A percentile compares a stretch with the other conserved stretches of the same genome.
These are phyloP conservation scores for Hydropsyche betteni DNA, from an alignment of 2,888 invertebrate genomes.

Conservation along the genomic window DNA sequence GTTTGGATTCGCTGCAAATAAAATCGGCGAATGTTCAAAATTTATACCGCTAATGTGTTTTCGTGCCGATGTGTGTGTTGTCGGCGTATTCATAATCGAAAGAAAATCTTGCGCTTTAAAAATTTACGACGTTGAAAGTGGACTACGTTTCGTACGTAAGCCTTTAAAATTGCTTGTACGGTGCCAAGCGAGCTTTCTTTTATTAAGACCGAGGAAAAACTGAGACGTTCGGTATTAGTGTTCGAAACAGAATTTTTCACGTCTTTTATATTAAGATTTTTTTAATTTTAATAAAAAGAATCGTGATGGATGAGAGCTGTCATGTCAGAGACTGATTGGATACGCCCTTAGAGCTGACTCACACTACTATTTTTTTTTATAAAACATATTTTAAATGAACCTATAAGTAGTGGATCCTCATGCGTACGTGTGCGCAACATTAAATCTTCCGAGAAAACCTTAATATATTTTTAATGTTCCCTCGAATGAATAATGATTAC, in stretches of 20 bases:
- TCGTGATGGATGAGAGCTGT: conserved; percentile 17
- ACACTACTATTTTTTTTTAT: neutral
- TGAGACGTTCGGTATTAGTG: too few relatives aligned
- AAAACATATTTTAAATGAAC: neutral
- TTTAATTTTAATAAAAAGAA: too few relatives aligned
- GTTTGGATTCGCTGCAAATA: too few relatives aligned
- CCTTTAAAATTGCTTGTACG: conserved; percentile 19
- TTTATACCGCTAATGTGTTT: neutral
- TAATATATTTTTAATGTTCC: conserved; percentile 28
- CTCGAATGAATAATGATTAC: conserved; percentile 30
- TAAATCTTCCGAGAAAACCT: conserved; percentile 24
- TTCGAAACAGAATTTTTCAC: too few relatives aligned
- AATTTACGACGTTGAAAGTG: conserved; percentile 6
- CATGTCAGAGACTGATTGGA: conserved; percentile 25
- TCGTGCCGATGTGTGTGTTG: neutral
- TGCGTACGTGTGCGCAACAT: neutral
- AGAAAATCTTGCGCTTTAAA: conserved; percentile 3
- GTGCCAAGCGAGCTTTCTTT: too few relatives aligned
- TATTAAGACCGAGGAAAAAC: too few relatives aligned
- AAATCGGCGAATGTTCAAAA: too few relatives aligned
- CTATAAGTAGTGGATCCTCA: too few relatives aligned
- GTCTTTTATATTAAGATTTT: too few relatives aligned
- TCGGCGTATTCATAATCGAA: conserved; percentile 6
- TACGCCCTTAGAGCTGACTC: conserved; percentile 7
- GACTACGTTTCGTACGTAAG: conserved; percentile 14